These are phyloP conservation scores for Polyploca ridens DNA, from an alignment of 2,888 invertebrate species.

Conservation along the genomic window DNA sequence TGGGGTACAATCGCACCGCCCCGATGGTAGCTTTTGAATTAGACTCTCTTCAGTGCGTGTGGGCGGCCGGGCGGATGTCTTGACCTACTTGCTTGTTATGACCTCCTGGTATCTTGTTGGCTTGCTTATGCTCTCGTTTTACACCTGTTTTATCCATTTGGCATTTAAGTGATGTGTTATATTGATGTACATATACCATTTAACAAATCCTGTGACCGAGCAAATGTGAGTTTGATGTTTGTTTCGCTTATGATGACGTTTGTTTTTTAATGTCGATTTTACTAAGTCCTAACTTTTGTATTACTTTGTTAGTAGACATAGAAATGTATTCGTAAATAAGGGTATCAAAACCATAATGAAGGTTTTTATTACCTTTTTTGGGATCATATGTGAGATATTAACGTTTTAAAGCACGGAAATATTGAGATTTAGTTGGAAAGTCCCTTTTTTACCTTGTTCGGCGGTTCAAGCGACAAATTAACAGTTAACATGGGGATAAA, in stretches of 20 bases:
- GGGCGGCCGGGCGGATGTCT: slow-evolving; percentile 23
- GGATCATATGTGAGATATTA: neutral
- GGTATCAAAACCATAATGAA: too few relatives aligned
- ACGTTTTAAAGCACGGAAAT: neutral
- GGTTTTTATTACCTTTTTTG: neutral
- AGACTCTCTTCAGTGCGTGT: slow-evolving; percentile 36
- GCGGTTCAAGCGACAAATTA: slow-evolving; percentile 3
- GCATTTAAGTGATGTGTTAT: neutral
- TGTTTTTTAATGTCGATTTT: neutral
- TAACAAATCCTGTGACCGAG: neutral
- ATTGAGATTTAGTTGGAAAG: neutral
- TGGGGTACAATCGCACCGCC: slow-evolving; percentile 1
- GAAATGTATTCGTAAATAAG: neutral
- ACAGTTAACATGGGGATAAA: neutral
- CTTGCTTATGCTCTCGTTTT: slow-evolving; percentile 10
- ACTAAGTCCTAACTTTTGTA: neutral
- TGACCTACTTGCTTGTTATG: slow-evolving; percentile 45
- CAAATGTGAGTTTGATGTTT: slow-evolving; percentile 2
- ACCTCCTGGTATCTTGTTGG: slow-evolving; percentile 27
- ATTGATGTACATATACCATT: neutral
- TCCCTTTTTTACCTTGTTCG: neutral
- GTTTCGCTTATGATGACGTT: neutral
- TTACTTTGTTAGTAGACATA: neutral
- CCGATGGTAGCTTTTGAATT: slow-evolving; percentile 33
- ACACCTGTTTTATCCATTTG: neutral